Conservation (phyloP, 2,113 vertebrate species). For the Myocastor coypus region DNA sequence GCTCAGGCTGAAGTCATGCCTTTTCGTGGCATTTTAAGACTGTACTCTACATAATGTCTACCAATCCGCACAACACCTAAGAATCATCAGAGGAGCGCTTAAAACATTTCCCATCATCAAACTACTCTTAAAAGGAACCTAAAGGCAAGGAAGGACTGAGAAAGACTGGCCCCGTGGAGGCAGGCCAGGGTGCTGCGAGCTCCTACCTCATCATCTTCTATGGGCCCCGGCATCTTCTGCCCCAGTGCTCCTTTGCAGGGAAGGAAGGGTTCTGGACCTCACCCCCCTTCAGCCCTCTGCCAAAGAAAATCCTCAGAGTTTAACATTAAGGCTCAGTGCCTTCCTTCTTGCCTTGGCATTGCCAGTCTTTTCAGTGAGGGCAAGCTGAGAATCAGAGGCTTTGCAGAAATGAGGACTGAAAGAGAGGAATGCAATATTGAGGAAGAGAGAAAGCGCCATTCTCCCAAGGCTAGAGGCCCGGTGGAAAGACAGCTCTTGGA, state of each 20-base stretch:
- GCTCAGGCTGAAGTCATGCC: not conserved
- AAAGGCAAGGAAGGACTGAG: not conserved
- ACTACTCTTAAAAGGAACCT: not conserved
- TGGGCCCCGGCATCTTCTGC: rapidly evolving
- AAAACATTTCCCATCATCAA: not conserved
- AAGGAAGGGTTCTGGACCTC: not conserved
- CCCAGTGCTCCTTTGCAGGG: not conserved
- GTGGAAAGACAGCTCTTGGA: not conserved
- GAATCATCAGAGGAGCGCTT: not conserved
- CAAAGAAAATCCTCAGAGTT: not conserved
- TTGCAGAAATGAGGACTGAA: not conserved
- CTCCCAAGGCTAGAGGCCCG: not conserved
- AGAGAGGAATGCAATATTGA: not conserved
- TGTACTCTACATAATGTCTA: not conserved
- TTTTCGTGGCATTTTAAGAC: not conserved
- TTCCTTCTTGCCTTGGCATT: no score
- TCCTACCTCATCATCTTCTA: not conserved
- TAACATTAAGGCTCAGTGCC: not conserved
- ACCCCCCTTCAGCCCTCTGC: not conserved
- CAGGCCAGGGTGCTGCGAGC: not conserved
- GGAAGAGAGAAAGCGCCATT: not conserved
- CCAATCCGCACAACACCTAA: not conserved
- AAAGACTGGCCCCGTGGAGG: not conserved
- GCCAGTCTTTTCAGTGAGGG: not conserved
- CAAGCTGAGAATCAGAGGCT: not conserved